Evolutionary conservation across 2,888 invertebrate genomes (phyloP).

Genomic region (Andrena fulva): DNA sequence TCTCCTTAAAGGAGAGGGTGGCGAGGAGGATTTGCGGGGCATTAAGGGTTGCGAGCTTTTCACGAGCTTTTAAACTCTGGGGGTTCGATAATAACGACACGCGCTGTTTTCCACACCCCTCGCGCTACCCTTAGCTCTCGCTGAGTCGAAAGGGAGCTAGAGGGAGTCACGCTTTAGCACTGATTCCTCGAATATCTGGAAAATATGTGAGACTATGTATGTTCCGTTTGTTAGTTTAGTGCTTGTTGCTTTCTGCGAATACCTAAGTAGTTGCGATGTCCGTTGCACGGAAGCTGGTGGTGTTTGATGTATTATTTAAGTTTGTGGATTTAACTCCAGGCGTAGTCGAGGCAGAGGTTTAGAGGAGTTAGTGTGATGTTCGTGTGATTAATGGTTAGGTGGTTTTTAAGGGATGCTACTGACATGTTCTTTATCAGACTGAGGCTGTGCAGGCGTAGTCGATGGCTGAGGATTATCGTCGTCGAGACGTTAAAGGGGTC

Average conservation of each 20-base stretch:
- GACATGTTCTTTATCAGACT: not conserved
- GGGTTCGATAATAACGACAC: conserved; percentile 24
- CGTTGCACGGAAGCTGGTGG: no score
- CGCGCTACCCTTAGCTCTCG: not conserved
- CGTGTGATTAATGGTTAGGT: no score
- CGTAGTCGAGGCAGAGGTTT: no score
- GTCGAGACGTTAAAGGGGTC: conserved; percentile 14
- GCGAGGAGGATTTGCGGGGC: conserved; percentile 52
- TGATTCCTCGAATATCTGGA: no score
- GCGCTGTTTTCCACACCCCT: not conserved
- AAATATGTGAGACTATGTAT: no score
- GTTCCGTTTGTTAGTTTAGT: no score
- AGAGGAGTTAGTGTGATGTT: no score
- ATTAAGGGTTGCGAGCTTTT: conserved; percentile 49
- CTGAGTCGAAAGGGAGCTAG: not conserved
- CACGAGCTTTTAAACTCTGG: conserved; percentile 54
- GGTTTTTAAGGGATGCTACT: not conserved
- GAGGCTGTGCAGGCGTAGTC: not conserved
- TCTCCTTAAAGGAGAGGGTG: conserved; percentile 47
- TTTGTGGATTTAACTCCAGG: no score
- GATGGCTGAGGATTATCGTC: conserved; percentile 1
- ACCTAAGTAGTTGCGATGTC: no score
- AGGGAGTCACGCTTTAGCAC: not conserved
- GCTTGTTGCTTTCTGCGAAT: no score
- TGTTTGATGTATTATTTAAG: no score